Conservation (phyloP, 2,888 invertebrate species). For the Ernsta delagoae region DNA sequence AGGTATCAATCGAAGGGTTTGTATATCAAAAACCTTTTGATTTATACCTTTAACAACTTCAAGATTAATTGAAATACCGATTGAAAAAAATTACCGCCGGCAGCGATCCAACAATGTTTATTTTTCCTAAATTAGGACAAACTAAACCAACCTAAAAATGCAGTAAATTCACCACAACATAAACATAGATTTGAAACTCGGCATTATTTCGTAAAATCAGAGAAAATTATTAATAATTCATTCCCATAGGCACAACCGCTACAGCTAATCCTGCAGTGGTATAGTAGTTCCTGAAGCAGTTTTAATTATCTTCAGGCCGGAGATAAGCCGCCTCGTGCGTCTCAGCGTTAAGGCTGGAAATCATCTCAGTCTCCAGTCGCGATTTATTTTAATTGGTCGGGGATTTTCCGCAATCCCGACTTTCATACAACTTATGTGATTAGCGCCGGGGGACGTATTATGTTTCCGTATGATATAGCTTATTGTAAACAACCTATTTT, state of each 20-base stretch:
- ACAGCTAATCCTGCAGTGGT: slow-evolving; percentile 20
- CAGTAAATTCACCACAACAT: not conserved
- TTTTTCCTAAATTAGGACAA: too few relatives aligned
- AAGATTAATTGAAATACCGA: too few relatives aligned
- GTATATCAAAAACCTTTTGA: too few relatives aligned
- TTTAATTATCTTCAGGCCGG: slow-evolving; percentile 46
- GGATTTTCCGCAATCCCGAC: slow-evolving; percentile 36
- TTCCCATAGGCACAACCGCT: slow-evolving; percentile 16
- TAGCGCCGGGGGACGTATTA: slow-evolving; percentile 1
- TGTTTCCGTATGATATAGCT: slow-evolving; percentile 4
- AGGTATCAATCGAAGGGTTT: too few relatives aligned
- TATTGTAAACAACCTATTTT: slow-evolving; percentile 4
- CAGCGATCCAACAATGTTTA: too few relatives aligned
- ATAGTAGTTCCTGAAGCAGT: slow-evolving; percentile 33
- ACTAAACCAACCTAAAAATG: too few relatives aligned
- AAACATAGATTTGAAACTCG: not conserved
- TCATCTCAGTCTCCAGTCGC: slow-evolving; percentile 42
- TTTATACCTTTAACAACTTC: too few relatives aligned
- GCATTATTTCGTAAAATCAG: not conserved
- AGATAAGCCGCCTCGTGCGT: slow-evolving; percentile 44
- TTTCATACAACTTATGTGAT: slow-evolving; percentile 30
- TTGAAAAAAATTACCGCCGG: too few relatives aligned
- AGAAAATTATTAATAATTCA: slow-evolving; percentile 19
- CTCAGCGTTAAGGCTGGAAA: slow-evolving; percentile 45
- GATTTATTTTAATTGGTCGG: slow-evolving; percentile 44